Evolutionary conservation across 1,140 invertebrate genomes (phyloP), one percentile per base, ranked within the genome.

Genomic region (Heterodera carotae): DNA sequence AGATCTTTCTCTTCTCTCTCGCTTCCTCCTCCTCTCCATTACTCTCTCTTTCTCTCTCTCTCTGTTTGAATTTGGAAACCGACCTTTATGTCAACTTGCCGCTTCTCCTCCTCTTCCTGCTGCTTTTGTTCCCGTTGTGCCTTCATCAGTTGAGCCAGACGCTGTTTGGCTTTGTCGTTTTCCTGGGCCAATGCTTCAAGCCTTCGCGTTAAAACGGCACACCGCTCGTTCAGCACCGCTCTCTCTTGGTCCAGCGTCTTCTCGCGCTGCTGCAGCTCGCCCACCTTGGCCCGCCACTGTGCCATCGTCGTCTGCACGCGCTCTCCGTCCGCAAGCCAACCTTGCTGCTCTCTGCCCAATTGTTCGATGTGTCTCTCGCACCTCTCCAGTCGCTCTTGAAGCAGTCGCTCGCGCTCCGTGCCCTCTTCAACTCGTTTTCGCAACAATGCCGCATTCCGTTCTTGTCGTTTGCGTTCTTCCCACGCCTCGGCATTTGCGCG

Each of bases 311-410:
- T 27, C 33, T 68, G 73, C 15, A 75, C 53, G 34, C 64, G 59
- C 29, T 78, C 72, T 27, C 22, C 53, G 53, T 78, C 77, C 22
- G 43, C 60, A 25, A 69, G 68, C 27, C 69, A 48, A 12, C 43
- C 60, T 22, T 29, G 56, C n/a, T 77, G 59, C 3, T 78, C 76
- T 10, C 69, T 29, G 25, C 56, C 39, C 36, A 80, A 60, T 60
- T 80, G 79, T 74, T 80, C 79, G 69, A 80, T 80, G 56, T 74
- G 76, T 68, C 75, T 77, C 64, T 80, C 79, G 8, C 79, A 25
- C 33, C 79, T 31, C 33, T 72, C 64, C 34, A 80, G 25, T 33
- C 64, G 64, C 53, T 80, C 79, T 31, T 39, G 34, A 25, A 80
- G 64, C 33, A 77, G 59, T 10, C 12, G 34, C 73, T 80, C 76